Base-by-base conservation (phyloP, 2,888 invertebrate genomes). In the Habroteleia sp. region DNA sequence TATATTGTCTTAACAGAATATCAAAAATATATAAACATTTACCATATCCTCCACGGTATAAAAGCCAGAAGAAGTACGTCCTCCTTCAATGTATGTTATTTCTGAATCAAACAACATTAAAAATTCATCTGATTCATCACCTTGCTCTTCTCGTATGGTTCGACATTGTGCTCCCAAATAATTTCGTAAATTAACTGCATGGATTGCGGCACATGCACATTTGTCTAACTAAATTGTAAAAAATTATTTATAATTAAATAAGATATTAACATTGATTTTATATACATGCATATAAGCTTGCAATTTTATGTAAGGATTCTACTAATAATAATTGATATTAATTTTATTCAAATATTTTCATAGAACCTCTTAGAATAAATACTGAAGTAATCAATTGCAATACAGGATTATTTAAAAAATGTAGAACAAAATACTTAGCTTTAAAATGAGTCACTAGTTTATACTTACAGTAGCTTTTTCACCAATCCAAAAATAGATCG, bases 401-500 rank as follows among this genome's bases (percentile, higher is more conserved):
- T n/a, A n/a, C n/a, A n/a, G n/a, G n/a, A n/a, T n/a, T n/a, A n/a
- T n/a, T n/a, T n/a, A n/a, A n/a, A n/a, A n/a, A n/a, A n/a, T n/a
- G n/a, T n/a, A n/a, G n/a, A n/a, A n/a, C n/a, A n/a, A n/a, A 11
- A 13, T 16, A 41, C 11, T 13, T 11, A 25, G 0, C 7, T 25
- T 25, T 7, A 20, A 27, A 25, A 29, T 10, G n/a, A n/a, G n/a
- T n/a, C 1, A 5, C 11, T 33, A 48, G 39, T 27, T 11, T 0
- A 17, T 11, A 68, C 91, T 91, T 90, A 98, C 95, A 6, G 98
- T 94, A 1, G 98, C 96, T 84, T 96, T 94, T 73, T 94, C 95
- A 23, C 99, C 99, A 83, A 99, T 99, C 99, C 99, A 99, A 89
- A 98, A 99, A 90, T 94, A 99, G 83, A 99, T 99, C 82, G 97